Percentiles rank a stretch among this genome's conserved stretches.
These are phyloP conservation scores for Leptosomus discolor DNA, from an alignment of 2,113 vertebrate species.

Conservation along the genomic window DNA sequence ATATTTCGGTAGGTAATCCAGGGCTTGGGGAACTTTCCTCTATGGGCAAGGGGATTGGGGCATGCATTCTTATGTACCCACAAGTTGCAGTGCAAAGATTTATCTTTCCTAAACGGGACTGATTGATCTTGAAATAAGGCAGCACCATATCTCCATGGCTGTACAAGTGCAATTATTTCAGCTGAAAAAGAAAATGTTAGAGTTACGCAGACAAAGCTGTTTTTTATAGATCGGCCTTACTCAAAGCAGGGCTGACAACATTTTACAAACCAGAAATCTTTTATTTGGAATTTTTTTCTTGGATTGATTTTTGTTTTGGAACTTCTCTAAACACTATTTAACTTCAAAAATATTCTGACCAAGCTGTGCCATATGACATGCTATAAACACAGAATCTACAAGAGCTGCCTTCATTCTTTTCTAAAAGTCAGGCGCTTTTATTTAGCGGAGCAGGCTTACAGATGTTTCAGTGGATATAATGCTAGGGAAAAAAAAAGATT, in stretches of 20 bases:
- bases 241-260: neutral
- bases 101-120: neutral
- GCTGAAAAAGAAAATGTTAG: neutral
- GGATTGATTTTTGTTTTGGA: conserved; percentile 52
- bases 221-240: neutral
- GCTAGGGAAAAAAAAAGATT: neutral
- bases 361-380: conserved; percentile 46
- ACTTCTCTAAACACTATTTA: conserved; percentile 38
- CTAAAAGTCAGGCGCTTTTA: conserved; percentile 25
- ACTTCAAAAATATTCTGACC: conserved; percentile 49
- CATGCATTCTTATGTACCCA: rapidly evolving
- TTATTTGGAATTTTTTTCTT: neutral
- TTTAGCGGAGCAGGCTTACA: neutral
- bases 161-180: neutral
- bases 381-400: conserved; percentile 29
- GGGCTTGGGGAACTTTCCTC: neutral
- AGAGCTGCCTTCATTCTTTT: conserved; percentile 27
- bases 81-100: neutral
- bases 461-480: neutral
- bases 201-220: neutral
- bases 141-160: neutral
- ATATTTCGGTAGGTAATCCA: neutral
- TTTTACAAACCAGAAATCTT: conserved; percentile 25
- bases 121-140: neutral
- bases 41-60: neutral